Base-by-base conservation (phyloP, 2,888 invertebrate genomes). In the Ecliptopera silaceata region DNA sequence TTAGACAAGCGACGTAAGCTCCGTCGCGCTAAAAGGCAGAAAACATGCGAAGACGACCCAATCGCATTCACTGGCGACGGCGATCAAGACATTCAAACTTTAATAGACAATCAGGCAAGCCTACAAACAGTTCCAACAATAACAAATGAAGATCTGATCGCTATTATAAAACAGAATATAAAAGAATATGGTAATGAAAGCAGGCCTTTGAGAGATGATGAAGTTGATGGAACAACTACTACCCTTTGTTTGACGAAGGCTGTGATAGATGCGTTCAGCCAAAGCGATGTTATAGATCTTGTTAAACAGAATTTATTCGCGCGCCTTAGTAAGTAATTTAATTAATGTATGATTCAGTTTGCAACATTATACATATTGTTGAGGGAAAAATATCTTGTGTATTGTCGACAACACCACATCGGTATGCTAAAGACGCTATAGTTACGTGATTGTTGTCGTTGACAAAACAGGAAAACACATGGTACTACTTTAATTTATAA, bases 251-350 rank as follows among this genome's bases (percentile, higher is more conserved):
- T 90, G 29, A 89, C 90, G 17, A 86, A 90, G 65, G 84, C 92
- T 34, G 77, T 95, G 32, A 91, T 95, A 20, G 93, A 95, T 77
- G 92, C 95, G 22, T 91, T 95, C 66, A 94, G 94, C 72, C 92
- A 94, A 70, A 92, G 92, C 44, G 91, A 92, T 64, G 92, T 94
- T 41, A 92, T 95, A 66, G 86, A 91, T 54, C 64, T 84, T 3
- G 90, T 93, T 2, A 93, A 92, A 64, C 83, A 88, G 26, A 93
- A 93, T 69, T 81, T 93, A 59, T 81, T 88, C 36, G 70, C 80
- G 56, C 78, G 80, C 59, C 65, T 91, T 29, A 78, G 77, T 38
- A 77, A 74, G 59, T 56, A 1, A 10, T 8, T 77, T 38, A 77
- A 74, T 59, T 56, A 1, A 10, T 8, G 10, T 15, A 8, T 5